Base-by-base conservation (phyloP, 2,113 vertebrate species). In the Thymallus thymallus region DNA sequence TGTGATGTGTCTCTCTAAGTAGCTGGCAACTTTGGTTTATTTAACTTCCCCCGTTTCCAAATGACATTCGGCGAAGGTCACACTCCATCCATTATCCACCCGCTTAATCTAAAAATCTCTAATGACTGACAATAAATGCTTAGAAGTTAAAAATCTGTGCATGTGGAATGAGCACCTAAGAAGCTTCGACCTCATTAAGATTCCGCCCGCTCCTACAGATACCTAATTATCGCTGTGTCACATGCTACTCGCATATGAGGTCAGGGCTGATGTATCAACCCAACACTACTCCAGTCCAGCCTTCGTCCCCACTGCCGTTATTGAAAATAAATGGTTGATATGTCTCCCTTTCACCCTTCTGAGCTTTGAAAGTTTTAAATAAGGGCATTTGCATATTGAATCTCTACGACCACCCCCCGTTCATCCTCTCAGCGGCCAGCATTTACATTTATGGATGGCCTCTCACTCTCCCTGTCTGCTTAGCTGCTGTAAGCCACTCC, bases 91-190 rank as follows among this genome's bases (percentile, higher is more conserved):
- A 83, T 88, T 83, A 86, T 82, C 41, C 22, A 10, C 69, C 16
- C 48, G 72, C 66, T 75, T 80, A 84, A 88, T 89, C 76, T 81
- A 78, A 84, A 81, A 90, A 85, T 86, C 82, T 80, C 84, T 83
- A 82, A 90, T 76, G 76, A 83, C 65, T 78, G 80, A 72, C 76
- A 69, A 78, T 82, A 81, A 87, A 84, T 84, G 83, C 84, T 88
- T 81, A 76, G 74, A 88, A 86, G 81, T 84, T 48, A 73, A 83
- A 81, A 80, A 80, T 76, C 56, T 26, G 41, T 83, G 76, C 87
- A 90, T 89, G 76, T 77, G 0, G 74, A 89, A 83, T 84, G 78
- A 87, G 81, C 87, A 90, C 84, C 83, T 89, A 87, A 62, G 48
- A 86, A 77, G 79, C 61, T 26, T 61, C 66, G 68, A 76, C 76